Conservation (phyloP, 2,888 invertebrate genomes). For the Hipparchia semele region DNA sequence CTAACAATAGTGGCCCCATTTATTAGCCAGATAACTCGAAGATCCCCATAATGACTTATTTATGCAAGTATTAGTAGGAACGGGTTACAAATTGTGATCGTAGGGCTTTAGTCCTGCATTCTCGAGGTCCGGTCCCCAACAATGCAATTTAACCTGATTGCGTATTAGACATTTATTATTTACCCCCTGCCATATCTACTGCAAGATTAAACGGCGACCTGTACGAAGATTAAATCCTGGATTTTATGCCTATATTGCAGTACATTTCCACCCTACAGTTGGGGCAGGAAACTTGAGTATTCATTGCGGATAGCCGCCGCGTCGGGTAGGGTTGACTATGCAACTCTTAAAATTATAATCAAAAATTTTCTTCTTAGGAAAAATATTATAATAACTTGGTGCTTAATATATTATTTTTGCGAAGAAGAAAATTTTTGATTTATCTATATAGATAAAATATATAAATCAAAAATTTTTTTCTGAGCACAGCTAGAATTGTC, state of each 20-base stretch:
- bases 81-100: constrained; percentile 27
- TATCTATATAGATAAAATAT: no score
- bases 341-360: constrained; percentile 1
- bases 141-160: constrained; percentile 73
- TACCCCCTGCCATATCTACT: constrained; percentile 73
- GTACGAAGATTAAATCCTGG: constrained; percentile 79
- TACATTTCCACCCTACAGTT: constrained; percentile 72
- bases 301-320: constrained; percentile 75
- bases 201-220: constrained; percentile 79
- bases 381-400: no score
- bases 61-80: constrained; percentile 24
- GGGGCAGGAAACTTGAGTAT: constrained; percentile 76
- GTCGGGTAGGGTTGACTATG: constrained; percentile 59
- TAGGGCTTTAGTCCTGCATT: constrained; percentile 25
- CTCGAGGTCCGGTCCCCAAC: constrained; percentile 45
- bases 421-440: no score
- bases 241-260: constrained; percentile 79
- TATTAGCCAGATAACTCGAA: constrained; percentile 9
- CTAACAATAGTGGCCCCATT: constrained; percentile 17
- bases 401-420: no score
- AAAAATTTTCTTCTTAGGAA: neutral
- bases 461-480: no score
- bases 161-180: constrained; percentile 77
- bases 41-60: constrained; percentile 23
- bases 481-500: no score